Conservation (phyloP, 1,140 invertebrate species). For the Theocolax elegans region DNA sequence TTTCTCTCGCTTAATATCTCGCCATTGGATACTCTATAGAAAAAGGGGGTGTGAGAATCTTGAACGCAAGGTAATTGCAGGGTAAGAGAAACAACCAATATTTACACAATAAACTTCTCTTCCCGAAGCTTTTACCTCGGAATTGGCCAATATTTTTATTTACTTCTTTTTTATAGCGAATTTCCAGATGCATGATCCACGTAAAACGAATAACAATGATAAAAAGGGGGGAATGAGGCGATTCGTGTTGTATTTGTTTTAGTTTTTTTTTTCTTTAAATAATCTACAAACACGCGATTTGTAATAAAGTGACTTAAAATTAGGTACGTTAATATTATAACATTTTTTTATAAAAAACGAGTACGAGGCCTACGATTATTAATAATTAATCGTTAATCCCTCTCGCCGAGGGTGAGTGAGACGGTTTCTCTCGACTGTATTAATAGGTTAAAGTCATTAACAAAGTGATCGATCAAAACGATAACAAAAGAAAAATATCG, state of each 20-base stretch:
- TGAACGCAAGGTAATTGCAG: background rate
- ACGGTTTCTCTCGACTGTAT: constrained; percentile 43
- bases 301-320: constrained; percentile 49
- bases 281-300: constrained; percentile 54
- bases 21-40: background rate
- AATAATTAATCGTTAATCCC: constrained; percentile 47
- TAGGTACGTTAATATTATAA: constrained; percentile 55
- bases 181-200: too few relatives aligned
- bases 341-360: constrained; percentile 54
- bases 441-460: constrained; percentile 45
- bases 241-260: constrained; percentile 52
- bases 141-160: background rate
- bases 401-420: constrained; percentile 38
- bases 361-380: constrained; percentile 47
- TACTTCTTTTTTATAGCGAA: background rate
- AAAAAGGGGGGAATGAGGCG: constrained; percentile 35
- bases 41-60: background rate
- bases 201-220: constrained; percentile 1
- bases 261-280: too few relatives aligned
- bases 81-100: background rate
- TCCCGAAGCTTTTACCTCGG: too few relatives aligned
- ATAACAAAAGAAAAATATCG: too few relatives aligned
- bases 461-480: too few relatives aligned
- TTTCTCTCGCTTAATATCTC: background rate
- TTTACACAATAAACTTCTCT: background rate